Conservation (phyloP, 2,797 vertebrate genomes). For the Ataeniobius toweri region DNA sequence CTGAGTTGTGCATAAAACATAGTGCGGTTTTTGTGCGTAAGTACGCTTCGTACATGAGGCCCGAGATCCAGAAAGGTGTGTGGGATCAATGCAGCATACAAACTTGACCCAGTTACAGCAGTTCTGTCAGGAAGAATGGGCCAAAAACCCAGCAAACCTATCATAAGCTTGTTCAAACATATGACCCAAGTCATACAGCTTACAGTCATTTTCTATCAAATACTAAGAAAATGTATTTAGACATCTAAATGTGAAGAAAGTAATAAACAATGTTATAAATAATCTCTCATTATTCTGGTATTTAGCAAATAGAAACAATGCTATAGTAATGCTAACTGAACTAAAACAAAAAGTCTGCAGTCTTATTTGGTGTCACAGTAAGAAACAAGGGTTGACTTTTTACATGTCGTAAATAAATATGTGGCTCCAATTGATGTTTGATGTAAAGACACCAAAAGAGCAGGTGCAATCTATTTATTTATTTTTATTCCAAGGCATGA, state of each 20-base stretch:
- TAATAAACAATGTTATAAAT: not conserved
- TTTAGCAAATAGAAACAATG: no score
- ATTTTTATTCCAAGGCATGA: not conserved
- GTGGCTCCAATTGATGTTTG: slow-evolving; percentile 11
- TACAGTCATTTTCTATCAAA: not conserved
- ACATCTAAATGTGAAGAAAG: not conserved
- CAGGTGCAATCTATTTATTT: slow-evolving; percentile 2
- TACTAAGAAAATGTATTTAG: not conserved
- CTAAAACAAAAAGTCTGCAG: no score
- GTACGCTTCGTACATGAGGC: no score
- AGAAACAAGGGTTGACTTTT: no score
- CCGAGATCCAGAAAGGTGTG: not conserved
- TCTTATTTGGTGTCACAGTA: no score
- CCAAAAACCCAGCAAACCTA: not conserved
- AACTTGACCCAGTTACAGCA: not conserved
- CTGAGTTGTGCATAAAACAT: no score
- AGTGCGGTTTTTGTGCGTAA: no score
- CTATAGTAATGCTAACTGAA: no score
- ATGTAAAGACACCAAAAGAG: slow-evolving; percentile 22
- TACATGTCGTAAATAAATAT: no score
- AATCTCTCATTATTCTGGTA: not conserved
- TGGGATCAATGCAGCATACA: not conserved
- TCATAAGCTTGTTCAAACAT: not conserved
- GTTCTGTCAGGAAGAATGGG: not conserved
- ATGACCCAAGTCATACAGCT: not conserved